phyloP scores from a whole-genome alignment of 2,888 invertebrate genomes.

The Orgyia antiqua region DNA sequence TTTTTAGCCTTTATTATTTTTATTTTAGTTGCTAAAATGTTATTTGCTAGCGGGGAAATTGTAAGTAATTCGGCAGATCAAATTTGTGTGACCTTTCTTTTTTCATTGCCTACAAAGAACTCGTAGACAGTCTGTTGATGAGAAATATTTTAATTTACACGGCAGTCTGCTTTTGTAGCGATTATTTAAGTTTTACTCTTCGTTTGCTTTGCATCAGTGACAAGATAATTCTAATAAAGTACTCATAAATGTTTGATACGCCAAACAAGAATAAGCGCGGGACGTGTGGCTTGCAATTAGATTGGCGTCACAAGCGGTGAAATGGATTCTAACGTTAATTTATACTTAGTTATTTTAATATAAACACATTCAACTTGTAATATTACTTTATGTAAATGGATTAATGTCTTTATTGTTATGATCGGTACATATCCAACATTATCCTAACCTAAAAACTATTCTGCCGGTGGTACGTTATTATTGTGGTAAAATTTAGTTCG shows the following conservation, averaged over 20 bases:
- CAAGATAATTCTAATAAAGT: background rate
- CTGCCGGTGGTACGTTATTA: conserved; percentile 48
- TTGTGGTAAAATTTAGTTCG: conserved; percentile 7
- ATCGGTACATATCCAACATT: conserved; percentile 16
- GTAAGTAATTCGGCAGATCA: background rate
- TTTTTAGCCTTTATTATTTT: background rate
- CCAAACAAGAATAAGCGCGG: conserved; percentile 56
- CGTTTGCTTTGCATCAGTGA: background rate
- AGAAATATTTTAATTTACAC: conserved; percentile 9
- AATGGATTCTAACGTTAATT: too few relatives aligned
- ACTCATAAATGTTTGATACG: background rate
- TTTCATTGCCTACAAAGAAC: conserved; percentile 44
- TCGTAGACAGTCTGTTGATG: conserved; percentile 25
- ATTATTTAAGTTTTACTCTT: conserved; percentile 9
- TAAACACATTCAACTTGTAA: background rate
- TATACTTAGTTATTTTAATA: too few relatives aligned
- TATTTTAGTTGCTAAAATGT: background rate
- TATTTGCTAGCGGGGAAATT: too few relatives aligned
- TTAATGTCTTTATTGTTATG: background rate
- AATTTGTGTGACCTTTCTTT: conserved; percentile 24
- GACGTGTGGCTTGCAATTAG: conserved; percentile 47
- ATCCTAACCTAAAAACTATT: conserved; percentile 59
- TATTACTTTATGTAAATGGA: background rate
- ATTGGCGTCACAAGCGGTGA: conserved; percentile 48
- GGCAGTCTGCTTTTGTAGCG: background rate